These are phyloP conservation scores for Melipona beecheii DNA, from an alignment of 2,888 invertebrate genomes.

Conservation along the genomic window DNA sequence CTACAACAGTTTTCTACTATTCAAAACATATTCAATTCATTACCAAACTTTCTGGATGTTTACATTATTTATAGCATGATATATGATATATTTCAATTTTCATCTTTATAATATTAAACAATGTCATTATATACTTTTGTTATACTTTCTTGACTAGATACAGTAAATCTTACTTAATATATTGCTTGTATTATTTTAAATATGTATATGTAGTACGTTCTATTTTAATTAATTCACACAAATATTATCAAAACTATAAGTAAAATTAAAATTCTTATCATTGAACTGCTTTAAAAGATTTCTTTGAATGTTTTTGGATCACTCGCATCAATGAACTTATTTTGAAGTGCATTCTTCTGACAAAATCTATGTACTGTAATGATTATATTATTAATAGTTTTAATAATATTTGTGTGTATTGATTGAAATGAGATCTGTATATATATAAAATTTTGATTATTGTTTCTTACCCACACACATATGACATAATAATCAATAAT, in stretches of 20 bases:
- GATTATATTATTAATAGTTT: not conserved
- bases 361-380: not conserved
- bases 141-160: slow-evolving; percentile 24
- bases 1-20: not conserved
- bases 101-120: not conserved
- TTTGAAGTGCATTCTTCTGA: not conserved
- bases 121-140: not conserved
- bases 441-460: slow-evolving; percentile 6
- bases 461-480: not conserved
- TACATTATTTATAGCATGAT: not conserved
- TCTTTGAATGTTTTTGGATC: not conserved
- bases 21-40: not conserved
- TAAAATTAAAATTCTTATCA: not conserved
- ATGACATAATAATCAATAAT: not conserved
- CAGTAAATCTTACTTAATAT: not conserved
- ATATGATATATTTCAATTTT: not conserved
- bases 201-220: not conserved
- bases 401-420: not conserved
- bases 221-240: not conserved
- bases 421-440: not conserved
- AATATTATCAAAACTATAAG: not conserved
- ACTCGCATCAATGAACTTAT: not conserved
- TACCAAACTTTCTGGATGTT: not conserved
- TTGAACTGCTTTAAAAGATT: not conserved
- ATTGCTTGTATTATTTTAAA: not conserved